Evolutionary conservation across 2,797 vertebrate species (phyloP).

Genomic region (Mareca penelope): DNA sequence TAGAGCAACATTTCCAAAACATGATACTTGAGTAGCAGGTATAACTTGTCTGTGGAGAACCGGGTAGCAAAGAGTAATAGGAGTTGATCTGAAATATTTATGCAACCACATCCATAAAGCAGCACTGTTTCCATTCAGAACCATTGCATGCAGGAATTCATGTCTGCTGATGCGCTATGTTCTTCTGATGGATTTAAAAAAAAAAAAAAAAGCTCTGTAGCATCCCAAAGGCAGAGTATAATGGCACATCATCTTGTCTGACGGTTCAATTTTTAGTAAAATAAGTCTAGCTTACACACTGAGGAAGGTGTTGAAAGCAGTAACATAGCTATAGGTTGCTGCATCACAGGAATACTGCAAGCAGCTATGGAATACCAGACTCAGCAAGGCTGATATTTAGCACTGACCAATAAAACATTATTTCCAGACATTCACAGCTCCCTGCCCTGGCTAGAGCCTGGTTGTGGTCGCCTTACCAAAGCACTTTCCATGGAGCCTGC

Average conservation of each 20-base stretch:
- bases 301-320: not conserved
- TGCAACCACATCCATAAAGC: not conserved
- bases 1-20: not conserved
- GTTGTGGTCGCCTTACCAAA: not conserved
- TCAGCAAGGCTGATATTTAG: not conserved
- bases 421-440: not conserved
- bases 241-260: not conserved
- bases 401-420: not conserved
- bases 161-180: not conserved
- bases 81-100: not conserved
- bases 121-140: not conserved
- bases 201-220: not conserved
- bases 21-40: not conserved
- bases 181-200: not conserved
- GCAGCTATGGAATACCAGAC: not conserved
- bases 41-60: not conserved
- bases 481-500: not conserved
- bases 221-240: not conserved
- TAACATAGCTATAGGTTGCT: not conserved
- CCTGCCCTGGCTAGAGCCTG: not conserved
- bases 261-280: not conserved
- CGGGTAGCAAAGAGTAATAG: not conserved
- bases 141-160: not conserved
- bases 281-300: not conserved
- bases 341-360: not conserved